Evolutionary conservation across 2,797 vertebrate genomes (phyloP).

Genomic region (Alfaro cultratus): DNA sequence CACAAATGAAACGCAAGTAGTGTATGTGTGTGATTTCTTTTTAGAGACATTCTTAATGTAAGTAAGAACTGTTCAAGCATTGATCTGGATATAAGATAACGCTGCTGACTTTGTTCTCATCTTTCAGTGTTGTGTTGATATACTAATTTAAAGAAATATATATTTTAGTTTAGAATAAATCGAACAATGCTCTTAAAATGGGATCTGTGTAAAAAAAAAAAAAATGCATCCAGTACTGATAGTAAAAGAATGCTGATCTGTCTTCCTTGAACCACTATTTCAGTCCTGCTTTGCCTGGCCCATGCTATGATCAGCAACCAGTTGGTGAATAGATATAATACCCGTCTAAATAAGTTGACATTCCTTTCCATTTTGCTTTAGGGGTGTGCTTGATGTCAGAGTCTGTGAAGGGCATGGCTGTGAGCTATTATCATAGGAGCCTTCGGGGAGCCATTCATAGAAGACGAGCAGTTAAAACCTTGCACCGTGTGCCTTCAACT

Average conservation of each 20-base stretch:
- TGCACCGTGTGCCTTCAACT: conserved; percentile 73
- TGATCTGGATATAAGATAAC: not conserved
- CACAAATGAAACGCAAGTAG: not conserved
- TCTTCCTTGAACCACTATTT: conserved; percentile 36
- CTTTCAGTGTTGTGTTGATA: not conserved
- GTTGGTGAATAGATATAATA: conserved; percentile 70
- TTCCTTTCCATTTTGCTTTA: conserved; percentile 73
- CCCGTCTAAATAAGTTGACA: conserved; percentile 69
- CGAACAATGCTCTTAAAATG: conserved; percentile 3
- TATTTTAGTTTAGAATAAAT: conserved; percentile 7
- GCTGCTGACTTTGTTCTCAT: not conserved
- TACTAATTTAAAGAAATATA: not conserved
- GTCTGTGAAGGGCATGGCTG: conserved; percentile 78
- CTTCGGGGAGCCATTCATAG: conserved; percentile 78
- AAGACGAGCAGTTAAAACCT: conserved; percentile 81
- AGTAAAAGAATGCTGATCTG: conserved; percentile 34
- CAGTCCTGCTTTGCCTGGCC: conserved; percentile 39
- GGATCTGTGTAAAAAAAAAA: conserved; percentile 29
- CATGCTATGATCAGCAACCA: conserved; percentile 62
- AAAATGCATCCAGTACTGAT: conserved; percentile 10
- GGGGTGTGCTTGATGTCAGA: conserved; percentile 73
- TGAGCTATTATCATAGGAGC: conserved; percentile 80
- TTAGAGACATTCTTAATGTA: not conserved
- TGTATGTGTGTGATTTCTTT: not conserved
- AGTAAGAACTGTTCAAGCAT: not conserved